Evolutionary conservation across 35 echinoderm and acorn worm species (phyloP), one percentile per base, ranked within the genome.

Genomic region (Amphiura filiformis): DNA sequence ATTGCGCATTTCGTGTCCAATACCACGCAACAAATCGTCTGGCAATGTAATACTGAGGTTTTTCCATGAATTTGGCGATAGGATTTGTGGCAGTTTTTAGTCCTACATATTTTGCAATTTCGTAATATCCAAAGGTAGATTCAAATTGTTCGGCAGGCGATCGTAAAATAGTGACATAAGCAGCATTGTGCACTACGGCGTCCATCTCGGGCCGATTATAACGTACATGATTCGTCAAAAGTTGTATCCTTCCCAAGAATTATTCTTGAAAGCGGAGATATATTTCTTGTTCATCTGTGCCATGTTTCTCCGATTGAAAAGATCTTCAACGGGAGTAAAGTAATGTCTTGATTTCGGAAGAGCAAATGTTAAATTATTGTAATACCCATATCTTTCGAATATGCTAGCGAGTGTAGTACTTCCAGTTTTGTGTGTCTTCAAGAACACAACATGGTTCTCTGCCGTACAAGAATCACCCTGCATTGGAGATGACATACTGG

Each of bases 351-450:
- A 36, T 39, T 77, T 81, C 35, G 84, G 89, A 31, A 91, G 37
- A 41, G 81, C 89, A 57, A 95, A 95, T 0, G 85, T 82, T 42
- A 91, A 57, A 76, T 95, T 91, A 37, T 79, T 83, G 37, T 37
- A 82, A 61, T 83, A 95, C 36, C 93, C 93, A 76, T 84, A 95
- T 31, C 93, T 35, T 39, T 95, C 78, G 34, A 95, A 76, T 37
- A 95, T 91, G 33, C 89, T 88, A 14, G 89, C 93, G 1, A 80
- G 36, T 15, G 89, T 95, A 34, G 89, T 91, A 78, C 93, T 95
- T 0, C 84, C 93, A 1, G 93, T 88, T 85, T 95, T 95, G 76
- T 95, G 93, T 15, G 93, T 95, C 80, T 95, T 95, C n/a, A 95
- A 35, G 56, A 88, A 95, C 22, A 95, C 93, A 70, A 70, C 4